phyloP scores from a whole-genome alignment of 2,113 vertebrate genomes.

The Corythornis madagascariensis region DNA sequence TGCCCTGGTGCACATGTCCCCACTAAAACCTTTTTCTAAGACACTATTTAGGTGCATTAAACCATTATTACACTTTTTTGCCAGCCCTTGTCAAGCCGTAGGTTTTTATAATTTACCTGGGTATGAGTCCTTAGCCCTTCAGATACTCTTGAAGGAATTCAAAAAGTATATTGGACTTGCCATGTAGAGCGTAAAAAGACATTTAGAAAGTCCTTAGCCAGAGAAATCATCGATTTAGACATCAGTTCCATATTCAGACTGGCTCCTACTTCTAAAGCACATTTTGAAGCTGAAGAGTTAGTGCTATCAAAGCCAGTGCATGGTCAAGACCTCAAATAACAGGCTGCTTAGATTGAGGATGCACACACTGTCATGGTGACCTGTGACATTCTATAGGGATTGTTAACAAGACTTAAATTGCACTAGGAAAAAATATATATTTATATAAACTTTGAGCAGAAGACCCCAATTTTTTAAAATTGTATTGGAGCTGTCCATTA shows the following conservation, averaged over 20 bases:
- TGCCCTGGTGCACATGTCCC: fast-evolving
- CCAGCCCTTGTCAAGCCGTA: neutral
- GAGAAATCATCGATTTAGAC: neutral
- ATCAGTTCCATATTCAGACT: neutral
- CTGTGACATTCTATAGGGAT: neutral
- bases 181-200: neutral
- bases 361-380: fast-evolving
- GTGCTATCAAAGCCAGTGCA: slow-evolving; percentile 22
- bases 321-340: neutral
- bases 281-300: slow-evolving; percentile 40
- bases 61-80: neutral
- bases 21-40: neutral
- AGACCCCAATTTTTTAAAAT: neutral
- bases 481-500: neutral
- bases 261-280: neutral
- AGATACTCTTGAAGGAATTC: slow-evolving; percentile 30
- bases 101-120: neutral
- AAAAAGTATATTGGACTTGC: slow-evolving; percentile 42
- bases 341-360: neutral
- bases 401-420: neutral
- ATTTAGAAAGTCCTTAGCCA: slow-evolving; percentile 1
- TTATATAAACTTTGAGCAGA: neutral
- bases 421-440: neutral
- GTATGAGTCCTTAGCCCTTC: neutral
- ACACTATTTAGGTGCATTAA: neutral